Percentiles rank a stretch among this genome's conserved stretches.
Conservation (phyloP, 2,797 vertebrate genomes). For the Sylvilagus floridanus region DNA sequence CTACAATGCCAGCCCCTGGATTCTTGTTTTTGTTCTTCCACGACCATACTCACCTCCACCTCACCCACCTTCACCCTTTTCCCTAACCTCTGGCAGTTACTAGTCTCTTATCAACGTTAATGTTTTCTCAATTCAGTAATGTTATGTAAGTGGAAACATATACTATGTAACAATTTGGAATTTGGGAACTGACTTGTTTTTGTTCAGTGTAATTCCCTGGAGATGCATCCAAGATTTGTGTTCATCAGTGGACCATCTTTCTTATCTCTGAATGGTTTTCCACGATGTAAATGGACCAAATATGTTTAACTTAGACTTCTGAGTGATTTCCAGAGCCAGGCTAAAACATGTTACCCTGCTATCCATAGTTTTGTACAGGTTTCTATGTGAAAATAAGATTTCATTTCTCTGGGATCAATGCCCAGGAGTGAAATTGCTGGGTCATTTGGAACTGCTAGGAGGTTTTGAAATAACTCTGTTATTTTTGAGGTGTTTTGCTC, state of each 20-base stretch:
- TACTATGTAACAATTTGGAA: neutral
- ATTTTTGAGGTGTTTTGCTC: neutral
- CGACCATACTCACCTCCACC: neutral
- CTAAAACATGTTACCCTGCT: neutral
- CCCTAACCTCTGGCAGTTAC: neutral
- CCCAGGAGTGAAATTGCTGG: neutral
- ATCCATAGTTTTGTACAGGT: neutral
- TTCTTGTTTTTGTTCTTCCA: neutral
- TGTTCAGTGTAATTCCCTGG: neutral
- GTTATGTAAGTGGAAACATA: neutral
- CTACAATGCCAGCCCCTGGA: too few species aligned
- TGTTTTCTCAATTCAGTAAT: neutral
- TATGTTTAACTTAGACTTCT: neutral
- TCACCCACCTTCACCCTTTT: neutral
- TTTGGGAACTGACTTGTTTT: neutral
- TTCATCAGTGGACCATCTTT: neutral
- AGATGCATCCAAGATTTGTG: neutral
- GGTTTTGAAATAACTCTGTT: neutral
- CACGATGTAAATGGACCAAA: neutral
- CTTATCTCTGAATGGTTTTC: neutral
- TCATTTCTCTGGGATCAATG: conserved; percentile 28
- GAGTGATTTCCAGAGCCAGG: neutral
- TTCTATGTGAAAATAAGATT: neutral
- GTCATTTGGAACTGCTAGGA: conserved; percentile 4
- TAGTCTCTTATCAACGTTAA: neutral